These are phyloP conservation scores for Antedon mediterranea DNA, from an alignment of 53 echinoderm and acorn worm genomes.

Conservation along the genomic window DNA sequence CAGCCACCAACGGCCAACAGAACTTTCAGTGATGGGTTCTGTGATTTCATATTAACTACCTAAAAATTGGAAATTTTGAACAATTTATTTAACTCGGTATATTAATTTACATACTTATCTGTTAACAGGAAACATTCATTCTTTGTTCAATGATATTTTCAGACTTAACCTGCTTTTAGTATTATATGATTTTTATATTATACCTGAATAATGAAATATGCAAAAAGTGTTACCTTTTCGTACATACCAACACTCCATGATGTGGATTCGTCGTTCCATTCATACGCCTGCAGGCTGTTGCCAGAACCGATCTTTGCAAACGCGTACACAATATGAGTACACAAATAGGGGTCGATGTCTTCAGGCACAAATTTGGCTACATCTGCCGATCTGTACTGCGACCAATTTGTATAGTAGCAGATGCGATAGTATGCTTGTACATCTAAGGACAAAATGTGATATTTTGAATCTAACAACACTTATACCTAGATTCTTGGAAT, in stretches of 20 bases:
- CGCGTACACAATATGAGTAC: background rate
- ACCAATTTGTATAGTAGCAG: background rate
- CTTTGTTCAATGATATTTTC: too few relatives aligned
- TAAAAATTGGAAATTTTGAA: background rate
- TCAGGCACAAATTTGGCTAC: background rate
- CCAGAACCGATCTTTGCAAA: background rate
- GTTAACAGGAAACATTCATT: too few relatives aligned
- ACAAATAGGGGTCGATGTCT: background rate
- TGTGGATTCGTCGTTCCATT: constrained; percentile 31
- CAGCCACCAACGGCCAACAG: background rate
- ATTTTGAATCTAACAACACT: too few relatives aligned
- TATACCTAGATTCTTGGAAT: too few relatives aligned
- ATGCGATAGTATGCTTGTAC: background rate
- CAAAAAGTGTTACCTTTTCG: constrained; percentile 5
- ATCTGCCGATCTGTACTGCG: background rate
- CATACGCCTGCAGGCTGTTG: constrained; percentile 15
- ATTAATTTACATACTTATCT: too few relatives aligned
- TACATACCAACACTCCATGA: constrained; percentile 18
- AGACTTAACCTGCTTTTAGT: too few relatives aligned
- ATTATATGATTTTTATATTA: too few relatives aligned
- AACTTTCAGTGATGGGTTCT: background rate
- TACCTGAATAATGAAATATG: too few relatives aligned
- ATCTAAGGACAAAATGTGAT: background rate
- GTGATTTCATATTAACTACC: background rate
- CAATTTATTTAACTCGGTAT: too few relatives aligned